Percentiles rank a stretch among this genome's conserved stretches.
These are phyloP conservation scores for Tragelaphus scriptus DNA, from an alignment of 2,113 vertebrate species.

Conservation along the genomic window DNA sequence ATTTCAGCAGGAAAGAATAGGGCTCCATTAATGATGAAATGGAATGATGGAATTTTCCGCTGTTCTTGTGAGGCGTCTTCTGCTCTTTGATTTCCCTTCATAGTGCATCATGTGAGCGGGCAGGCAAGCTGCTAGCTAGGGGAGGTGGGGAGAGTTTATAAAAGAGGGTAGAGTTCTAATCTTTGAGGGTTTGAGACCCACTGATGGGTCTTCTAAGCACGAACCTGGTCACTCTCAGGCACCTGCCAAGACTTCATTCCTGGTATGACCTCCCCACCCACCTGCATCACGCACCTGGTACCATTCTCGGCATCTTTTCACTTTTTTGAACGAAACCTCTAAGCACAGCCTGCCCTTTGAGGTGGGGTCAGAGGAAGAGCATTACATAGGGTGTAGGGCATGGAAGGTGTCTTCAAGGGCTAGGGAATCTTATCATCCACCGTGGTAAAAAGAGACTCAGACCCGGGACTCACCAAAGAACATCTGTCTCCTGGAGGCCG, in stretches of 20 bases:
- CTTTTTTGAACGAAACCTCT: not conserved
- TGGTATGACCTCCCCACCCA: not conserved
- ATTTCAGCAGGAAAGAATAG: not conserved
- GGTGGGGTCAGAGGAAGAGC: not conserved
- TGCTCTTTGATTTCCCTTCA: not conserved
- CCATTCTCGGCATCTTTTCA: not conserved
- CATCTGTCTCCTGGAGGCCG: slow-evolving; percentile 84
- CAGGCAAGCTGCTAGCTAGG: not conserved
- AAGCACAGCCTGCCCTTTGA: not conserved
- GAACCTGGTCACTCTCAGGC: not conserved
- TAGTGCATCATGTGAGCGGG: not conserved
- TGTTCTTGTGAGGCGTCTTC: not conserved
- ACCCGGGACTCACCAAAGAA: slow-evolving; percentile 89
- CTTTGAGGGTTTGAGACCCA: not conserved
- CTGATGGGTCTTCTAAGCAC: not conserved
- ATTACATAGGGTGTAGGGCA: not conserved
- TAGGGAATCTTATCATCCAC: not conserved
- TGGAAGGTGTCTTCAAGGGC: not conserved
- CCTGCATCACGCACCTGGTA: not conserved
- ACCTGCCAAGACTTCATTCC: not conserved
- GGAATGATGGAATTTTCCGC: not conserved
- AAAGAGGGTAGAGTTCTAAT: not conserved
- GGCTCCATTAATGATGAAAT: not conserved
- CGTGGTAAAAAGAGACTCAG: not conserved
- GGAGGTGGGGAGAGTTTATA: not conserved